Evolutionary conservation across 53 echinoderm and acorn worm species (phyloP).

Genomic region (Stichopus horrens): DNA sequence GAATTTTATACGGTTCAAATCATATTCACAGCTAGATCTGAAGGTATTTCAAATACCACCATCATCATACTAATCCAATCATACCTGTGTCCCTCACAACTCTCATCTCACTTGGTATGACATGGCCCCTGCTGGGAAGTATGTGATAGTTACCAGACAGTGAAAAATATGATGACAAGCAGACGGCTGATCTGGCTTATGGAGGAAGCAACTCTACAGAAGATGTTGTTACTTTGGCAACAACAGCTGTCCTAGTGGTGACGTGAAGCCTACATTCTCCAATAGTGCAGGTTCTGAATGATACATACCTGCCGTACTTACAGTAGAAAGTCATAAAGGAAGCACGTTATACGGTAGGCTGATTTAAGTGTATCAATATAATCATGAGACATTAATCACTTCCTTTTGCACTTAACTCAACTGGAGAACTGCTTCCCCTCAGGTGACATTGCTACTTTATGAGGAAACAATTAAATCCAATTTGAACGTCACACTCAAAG

Average conservation of each 20-base stretch:
- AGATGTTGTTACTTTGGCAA: slow-evolving; percentile 5
- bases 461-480: not conserved
- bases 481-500: not conserved
- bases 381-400: slow-evolving; percentile 4
- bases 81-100: not conserved
- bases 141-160: slow-evolving; percentile 14
- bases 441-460: slow-evolving; percentile 9
- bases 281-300: not conserved
- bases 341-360: not conserved
- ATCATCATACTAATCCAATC: slow-evolving; percentile 22
- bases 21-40: slow-evolving; percentile 21
- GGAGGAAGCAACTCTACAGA: too few species aligned
- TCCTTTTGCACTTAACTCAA: not conserved
- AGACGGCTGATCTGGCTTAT: not conserved
- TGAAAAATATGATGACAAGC: slow-evolving; percentile 1
- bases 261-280: not conserved
- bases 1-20: not conserved
- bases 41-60: not conserved
- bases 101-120: not conserved
- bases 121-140: not conserved
- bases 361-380: not conserved
- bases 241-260: not conserved
- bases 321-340: not conserved
- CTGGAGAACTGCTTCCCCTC: slow-evolving; percentile 13
- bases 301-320: not conserved